phyloP scores from a whole-genome alignment of 2,113 vertebrate species.

The Lota lota region DNA sequence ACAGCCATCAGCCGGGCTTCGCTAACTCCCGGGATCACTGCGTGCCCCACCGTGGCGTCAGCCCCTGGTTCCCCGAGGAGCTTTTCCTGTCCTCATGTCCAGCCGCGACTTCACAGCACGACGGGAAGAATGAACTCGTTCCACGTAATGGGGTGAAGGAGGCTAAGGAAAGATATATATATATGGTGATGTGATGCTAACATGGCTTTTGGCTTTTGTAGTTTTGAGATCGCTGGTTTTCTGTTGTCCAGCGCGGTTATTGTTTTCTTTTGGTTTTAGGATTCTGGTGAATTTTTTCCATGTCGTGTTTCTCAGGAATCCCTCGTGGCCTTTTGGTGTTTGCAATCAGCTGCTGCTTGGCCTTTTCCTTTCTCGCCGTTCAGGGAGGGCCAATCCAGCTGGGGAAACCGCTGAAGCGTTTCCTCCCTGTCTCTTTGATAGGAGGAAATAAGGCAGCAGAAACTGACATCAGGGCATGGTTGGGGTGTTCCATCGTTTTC shows the following conservation, averaged over 20 bases:
- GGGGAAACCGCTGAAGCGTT: conserved; percentile 71
- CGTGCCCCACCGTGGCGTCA: no score
- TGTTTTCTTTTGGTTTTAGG: background rate
- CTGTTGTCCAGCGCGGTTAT: background rate
- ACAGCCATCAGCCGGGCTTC: no score
- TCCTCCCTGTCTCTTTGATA: conserved; percentile 55
- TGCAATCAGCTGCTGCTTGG: conserved; percentile 4
- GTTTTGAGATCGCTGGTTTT: background rate
- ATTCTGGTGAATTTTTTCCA: background rate
- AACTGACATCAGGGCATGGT: conserved; percentile 33
- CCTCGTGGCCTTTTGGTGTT: conserved; percentile 1
- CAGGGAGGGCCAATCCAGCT: conserved; percentile 21
- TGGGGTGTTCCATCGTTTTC: no score
- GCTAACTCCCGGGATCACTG: no score
- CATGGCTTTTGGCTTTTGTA: background rate
- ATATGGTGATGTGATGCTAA: background rate
- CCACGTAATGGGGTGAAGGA: no score
- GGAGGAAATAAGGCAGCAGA: conserved; percentile 76
- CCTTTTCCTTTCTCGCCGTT: background rate
- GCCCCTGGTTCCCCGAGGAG: no score
- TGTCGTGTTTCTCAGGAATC: background rate
- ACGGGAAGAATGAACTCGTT: no score
- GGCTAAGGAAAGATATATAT: no score
- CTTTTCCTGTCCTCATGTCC: no score
- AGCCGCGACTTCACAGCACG: no score